phyloP scores from a whole-genome alignment of 2,113 vertebrate species.

The Nanger granti region DNA sequence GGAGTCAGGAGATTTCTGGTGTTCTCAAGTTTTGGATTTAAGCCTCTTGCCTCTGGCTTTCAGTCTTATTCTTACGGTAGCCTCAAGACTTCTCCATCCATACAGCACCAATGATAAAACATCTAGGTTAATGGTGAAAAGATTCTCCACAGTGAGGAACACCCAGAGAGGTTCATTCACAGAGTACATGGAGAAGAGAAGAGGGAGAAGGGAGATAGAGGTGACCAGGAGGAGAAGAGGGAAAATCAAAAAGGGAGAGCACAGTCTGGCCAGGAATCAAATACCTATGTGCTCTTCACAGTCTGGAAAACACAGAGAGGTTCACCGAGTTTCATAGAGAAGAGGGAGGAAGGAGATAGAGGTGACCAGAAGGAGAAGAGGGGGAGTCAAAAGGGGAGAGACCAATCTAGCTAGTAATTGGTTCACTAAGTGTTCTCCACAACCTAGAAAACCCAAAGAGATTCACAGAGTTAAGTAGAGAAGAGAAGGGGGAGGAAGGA shows the following conservation, averaged over 20 bases:
- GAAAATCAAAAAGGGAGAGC: background rate
- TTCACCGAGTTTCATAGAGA: background rate
- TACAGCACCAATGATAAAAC: background rate
- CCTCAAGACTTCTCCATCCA: background rate
- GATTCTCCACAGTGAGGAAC: background rate
- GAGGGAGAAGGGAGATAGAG: background rate
- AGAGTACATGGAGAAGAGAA: background rate
- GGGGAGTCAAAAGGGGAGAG: background rate
- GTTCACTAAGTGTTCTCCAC: background rate
- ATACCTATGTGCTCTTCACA: background rate
- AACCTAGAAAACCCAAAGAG: rapidly evolving
- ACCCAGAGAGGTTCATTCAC: background rate
- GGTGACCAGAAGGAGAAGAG: background rate
- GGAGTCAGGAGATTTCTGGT: background rate
- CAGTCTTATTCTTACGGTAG: background rate
- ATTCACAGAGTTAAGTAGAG: background rate
- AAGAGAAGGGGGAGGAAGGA: background rate
- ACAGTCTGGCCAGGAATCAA: background rate
- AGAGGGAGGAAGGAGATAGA: background rate
- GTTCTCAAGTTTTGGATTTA: background rate
- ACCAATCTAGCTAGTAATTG: background rate
- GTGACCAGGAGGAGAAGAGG: background rate
- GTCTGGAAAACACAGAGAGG: background rate
- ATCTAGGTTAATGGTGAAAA: background rate
- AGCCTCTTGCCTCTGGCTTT: background rate